Base-by-base conservation (phyloP, 2,113 vertebrate genomes). In the Cervus canadensis region DNA sequence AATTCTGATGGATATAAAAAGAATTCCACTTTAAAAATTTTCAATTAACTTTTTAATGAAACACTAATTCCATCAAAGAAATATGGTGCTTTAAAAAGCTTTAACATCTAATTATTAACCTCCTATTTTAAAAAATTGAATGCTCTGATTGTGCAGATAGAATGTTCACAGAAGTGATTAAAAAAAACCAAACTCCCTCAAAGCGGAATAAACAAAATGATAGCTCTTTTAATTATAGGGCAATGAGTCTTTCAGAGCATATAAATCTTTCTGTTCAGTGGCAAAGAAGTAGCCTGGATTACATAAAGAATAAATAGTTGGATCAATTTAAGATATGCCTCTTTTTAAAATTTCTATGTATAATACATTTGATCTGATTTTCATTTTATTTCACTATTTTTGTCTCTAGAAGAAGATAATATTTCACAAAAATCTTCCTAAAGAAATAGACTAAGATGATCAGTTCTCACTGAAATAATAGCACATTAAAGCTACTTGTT, bases 11-110 rank as follows among this genome's bases (percentile, higher is more conserved):
- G 82, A 57, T 91, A 92, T 40, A 54, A 89, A 87, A 94, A 79
- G 54, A 85, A 97, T 97, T 91, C 78, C 93, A 96, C 86, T 91
- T 96, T 79, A 10, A 93, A 94, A 91, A 76, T 33, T 90, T 93
- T 89, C 96, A 97, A 96, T 95, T 95, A 97, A 84, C 21, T 79
- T 98, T 96, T 95, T 96, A 96, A 97, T 96, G 86, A 88, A 94
- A 96, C 95, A 87, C 60, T 62, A 97, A 97, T 89, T 97, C 85
- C 91, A 79, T 79, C 78, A 95, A 97, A 97, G 79, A 97, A 92
- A 45, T 45, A 28, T 10, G 16, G 43, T 62, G 50, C 64, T 88
- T 92, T 81, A 56, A 82, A 96, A 91, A 81, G 59, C 67, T 50
- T 45, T 92, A 57, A 43, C 79, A 83, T 86, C 67, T 94, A 94